phyloP scores from a whole-genome alignment of 2,797 vertebrate species.

The Tachyglossus aculeatus region DNA sequence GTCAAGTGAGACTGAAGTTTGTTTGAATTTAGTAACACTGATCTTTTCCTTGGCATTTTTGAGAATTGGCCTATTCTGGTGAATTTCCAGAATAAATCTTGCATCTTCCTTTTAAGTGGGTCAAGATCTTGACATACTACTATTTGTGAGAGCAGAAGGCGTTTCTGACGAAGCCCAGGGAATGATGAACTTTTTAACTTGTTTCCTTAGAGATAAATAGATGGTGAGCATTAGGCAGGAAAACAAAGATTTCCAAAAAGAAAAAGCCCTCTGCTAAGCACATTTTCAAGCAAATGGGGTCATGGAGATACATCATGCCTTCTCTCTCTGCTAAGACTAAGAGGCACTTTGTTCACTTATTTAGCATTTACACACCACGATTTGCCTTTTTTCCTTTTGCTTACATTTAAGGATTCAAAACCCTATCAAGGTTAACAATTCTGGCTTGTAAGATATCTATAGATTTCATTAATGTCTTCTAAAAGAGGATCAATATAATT shows the following conservation, averaged over 20 bases:
- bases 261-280: constrained; percentile 42
- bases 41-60: constrained; percentile 60
- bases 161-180: constrained; percentile 30
- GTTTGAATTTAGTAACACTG: constrained; percentile 65
- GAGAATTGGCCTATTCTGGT: constrained; percentile 50
- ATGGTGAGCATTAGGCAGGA: constrained; percentile 33
- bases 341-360: constrained; percentile 27
- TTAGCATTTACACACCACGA: constrained; percentile 33
- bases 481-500: constrained; percentile 64
- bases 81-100: constrained; percentile 64
- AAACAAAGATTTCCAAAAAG: constrained; percentile 26
- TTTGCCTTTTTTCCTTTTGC: constrained; percentile 18
- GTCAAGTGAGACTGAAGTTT: constrained; percentile 55
- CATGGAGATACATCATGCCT: not conserved
- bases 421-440: constrained; percentile 50
- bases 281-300: constrained; percentile 51
- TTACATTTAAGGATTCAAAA: constrained; percentile 26
- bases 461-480: constrained; percentile 62
- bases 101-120: constrained; percentile 56
- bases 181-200: constrained; percentile 47
- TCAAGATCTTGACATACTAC: constrained; percentile 49
- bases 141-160: constrained; percentile 45
- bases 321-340: constrained; percentile 25
- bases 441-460: constrained; percentile 55
- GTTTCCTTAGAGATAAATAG: constrained; percentile 61